These are phyloP conservation scores for Pitta sordida DNA, from an alignment of 2,113 vertebrate genomes.

Conservation along the genomic window DNA sequence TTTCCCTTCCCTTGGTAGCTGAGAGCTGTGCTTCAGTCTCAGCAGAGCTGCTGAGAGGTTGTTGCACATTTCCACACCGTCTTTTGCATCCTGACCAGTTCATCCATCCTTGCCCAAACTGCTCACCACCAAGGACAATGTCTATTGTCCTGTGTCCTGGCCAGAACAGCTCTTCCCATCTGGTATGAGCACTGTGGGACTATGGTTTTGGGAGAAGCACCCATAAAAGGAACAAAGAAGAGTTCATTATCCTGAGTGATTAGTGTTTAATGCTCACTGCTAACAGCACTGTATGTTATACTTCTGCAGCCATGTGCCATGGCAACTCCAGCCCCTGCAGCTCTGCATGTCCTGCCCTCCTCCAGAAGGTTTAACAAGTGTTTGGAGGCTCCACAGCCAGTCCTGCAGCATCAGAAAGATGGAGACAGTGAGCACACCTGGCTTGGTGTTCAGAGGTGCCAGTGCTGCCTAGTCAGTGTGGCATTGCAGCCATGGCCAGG, in stretches of 20 bases:
- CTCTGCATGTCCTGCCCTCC: neutral
- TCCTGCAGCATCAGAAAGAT: neutral
- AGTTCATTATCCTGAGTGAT: neutral
- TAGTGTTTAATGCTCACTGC: rapidly evolving
- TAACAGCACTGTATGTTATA: neutral
- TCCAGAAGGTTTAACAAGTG: neutral
- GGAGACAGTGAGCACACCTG: neutral
- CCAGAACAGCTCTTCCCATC: neutral
- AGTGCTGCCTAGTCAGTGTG: neutral
- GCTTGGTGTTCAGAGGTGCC: too few relatives aligned
- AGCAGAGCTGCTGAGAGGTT: neutral
- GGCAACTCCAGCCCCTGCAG: neutral
- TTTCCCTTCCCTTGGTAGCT: neutral
- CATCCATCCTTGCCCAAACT: neutral
- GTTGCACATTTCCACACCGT: neutral
- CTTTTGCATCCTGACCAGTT: neutral
- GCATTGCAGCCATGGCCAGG: neutral
- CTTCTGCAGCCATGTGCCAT: neutral
- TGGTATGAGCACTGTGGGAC: neutral
- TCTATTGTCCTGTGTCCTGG: conserved; percentile 14
- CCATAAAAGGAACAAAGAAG: neutral
- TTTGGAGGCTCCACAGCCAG: neutral
- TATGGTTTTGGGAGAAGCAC: neutral
- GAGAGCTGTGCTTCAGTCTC: neutral
- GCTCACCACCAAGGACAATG: neutral